These are phyloP conservation scores for Drosophila teissieri DNA, from an alignment of 1,140 invertebrate genomes.

Conservation along the genomic window DNA sequence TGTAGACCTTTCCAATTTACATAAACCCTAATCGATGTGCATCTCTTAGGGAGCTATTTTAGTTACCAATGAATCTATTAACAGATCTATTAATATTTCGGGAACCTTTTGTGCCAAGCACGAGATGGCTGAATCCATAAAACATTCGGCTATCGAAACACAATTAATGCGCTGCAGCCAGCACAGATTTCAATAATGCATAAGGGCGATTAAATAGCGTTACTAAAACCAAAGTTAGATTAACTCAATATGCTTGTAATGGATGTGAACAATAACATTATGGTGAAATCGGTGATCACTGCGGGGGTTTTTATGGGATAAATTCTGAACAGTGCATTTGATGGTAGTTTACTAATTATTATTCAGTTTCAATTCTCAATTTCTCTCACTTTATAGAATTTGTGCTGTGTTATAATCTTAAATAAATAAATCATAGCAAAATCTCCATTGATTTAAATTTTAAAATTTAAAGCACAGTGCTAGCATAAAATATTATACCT, in stretches of 20 bases:
- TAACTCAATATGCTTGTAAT: not conserved
- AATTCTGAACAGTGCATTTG: no score
- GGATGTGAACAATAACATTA: not conserved
- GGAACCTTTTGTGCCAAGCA: slow-evolving; percentile 35
- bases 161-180: slow-evolving; percentile 19
- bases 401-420: not conserved
- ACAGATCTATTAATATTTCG: slow-evolving; percentile 4
- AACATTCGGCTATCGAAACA: slow-evolving; percentile 23
- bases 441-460: not conserved
- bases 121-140: slow-evolving; percentile 16
- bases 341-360: no score
- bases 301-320: no score
- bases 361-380: no score
- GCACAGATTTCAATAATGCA: not conserved
- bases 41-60: slow-evolving; percentile 4
- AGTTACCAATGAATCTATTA: slow-evolving; percentile 29
- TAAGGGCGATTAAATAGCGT: not conserved
- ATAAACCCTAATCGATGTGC: slow-evolving; percentile 30
- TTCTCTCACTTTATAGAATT: no score
- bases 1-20: slow-evolving; percentile 31
- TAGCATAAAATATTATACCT: not conserved
- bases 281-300: not conserved
- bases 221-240: not conserved
- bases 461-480: no score
- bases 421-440: not conserved